A percentile compares a stretch with the other conserved stretches of the same genome.
phyloP scores from a whole-genome alignment of 2,888 invertebrate species.

The Leptogaster cylindrica region DNA sequence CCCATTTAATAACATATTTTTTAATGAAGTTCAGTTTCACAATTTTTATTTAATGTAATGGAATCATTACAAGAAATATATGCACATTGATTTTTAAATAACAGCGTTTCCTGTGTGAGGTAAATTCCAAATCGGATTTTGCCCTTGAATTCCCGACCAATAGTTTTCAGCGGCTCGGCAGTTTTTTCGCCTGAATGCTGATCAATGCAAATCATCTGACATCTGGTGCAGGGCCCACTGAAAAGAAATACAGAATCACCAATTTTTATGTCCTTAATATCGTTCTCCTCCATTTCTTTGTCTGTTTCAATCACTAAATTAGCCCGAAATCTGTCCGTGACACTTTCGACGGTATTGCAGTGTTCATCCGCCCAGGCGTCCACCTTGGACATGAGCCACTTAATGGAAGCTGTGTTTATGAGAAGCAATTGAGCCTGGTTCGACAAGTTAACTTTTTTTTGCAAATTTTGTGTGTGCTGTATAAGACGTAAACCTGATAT shows the following conservation, averaged over 20 bases:
- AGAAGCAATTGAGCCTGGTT: constrained; percentile 89
- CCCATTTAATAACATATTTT: too few relatives aligned
- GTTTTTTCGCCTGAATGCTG: constrained; percentile 82
- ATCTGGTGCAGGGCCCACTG: constrained; percentile 83
- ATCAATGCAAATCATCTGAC: constrained; percentile 96
- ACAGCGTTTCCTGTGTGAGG: constrained; percentile 65
- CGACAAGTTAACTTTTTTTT: constrained; percentile 68
- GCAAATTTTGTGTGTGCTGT: constrained; percentile 65
- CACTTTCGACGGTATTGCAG: constrained; percentile 65
- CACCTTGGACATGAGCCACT: constrained; percentile 71
- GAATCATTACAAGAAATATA: too few relatives aligned
- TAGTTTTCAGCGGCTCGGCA: constrained; percentile 77
- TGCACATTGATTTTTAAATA: too few relatives aligned
- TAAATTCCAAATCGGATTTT: constrained; percentile 85
- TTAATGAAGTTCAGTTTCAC: too few relatives aligned
- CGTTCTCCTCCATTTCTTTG: constrained; percentile 78
- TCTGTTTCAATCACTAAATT: constrained; percentile 82
- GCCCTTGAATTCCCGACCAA: constrained; percentile 75
- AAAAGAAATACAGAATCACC: constrained; percentile 68
- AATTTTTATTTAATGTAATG: too few relatives aligned
- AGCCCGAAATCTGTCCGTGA: constrained; percentile 84
- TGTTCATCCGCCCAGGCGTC: constrained; percentile 61
- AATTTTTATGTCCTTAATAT: constrained; percentile 71
- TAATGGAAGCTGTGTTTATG: constrained; percentile 78
- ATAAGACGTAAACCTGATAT: constrained; percentile 73